Evolutionary conservation across 53 echinoderm and acorn worm species (phyloP), one percentile per base, ranked within the genome.

Genomic region (Apostichopus leukothele): DNA sequence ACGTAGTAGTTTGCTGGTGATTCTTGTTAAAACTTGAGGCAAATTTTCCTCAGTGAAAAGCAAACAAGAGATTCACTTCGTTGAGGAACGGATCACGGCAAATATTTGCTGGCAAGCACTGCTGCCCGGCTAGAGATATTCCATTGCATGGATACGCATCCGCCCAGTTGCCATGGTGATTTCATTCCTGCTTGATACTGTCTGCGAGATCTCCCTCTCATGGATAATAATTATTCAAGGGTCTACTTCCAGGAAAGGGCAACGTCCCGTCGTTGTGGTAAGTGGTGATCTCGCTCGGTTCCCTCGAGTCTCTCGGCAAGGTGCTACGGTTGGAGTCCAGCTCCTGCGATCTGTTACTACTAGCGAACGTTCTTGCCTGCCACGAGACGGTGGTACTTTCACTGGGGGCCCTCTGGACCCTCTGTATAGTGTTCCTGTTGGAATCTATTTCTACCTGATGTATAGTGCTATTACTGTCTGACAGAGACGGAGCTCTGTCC

Each of bases 391-490:
- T 76, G 9, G 60, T 87, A 25, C 75, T 87, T 19, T 87, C 88
- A 52, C 88, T 87, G 51, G 88, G 88, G 52, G 75, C 88, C 52
- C 88, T 51, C 51, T 87, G 74, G 9, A 52, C 55, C 88, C 88
- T 74, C 75, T 87, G 88, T 55, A 87, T 53, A 14, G 88, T 87
- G 26, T 87, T 87, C 51, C 88, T 74, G 26, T 87, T 87, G 1
- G 88, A 87, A 73, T 87, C 88, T 87, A 87, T 87, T 55, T 87
- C 88, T 18, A 87, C 88, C 75, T 60, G 74, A 25, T 87, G 88
- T 57, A 87, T 87, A 27, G 75, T 87, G 16, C 88, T 87, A 10
- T 75, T 53, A 53, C 88, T 87, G 11, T 75, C 88, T 3, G 88
- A 85, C 27, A 63, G 20, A 23, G 85, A 85, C 4, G 13, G 63